These are phyloP conservation scores for Octodonta nipae DNA, from an alignment of 2,888 invertebrate species.

Conservation along the genomic window DNA sequence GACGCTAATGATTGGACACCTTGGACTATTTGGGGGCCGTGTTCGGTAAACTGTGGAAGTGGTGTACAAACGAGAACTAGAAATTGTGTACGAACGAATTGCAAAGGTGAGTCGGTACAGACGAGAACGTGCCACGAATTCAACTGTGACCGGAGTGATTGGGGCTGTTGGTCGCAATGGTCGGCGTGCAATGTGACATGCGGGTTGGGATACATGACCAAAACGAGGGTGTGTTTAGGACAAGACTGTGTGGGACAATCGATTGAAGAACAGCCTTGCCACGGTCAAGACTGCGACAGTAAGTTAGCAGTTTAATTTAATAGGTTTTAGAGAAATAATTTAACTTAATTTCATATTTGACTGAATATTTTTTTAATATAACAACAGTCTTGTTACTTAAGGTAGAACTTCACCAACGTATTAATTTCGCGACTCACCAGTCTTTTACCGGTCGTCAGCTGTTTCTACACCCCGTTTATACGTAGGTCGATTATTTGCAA, in stretches of 20 bases:
- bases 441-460: too few species aligned
- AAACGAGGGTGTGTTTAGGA: constrained; percentile 54
- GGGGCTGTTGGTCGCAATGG: constrained; percentile 84
- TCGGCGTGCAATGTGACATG: constrained; percentile 64
- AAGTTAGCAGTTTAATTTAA: too few species aligned
- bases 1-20: constrained; percentile 38
- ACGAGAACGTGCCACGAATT: constrained; percentile 61
- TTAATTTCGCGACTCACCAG: too few species aligned
- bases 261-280: constrained; percentile 53
- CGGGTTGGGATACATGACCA: constrained; percentile 52
- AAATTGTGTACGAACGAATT: constrained; percentile 39
- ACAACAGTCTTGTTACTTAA: too few species aligned
- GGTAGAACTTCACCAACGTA: too few species aligned
- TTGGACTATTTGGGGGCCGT: constrained; percentile 54
- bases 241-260: constrained; percentile 36
- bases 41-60: constrained; percentile 52
- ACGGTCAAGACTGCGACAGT: constrained; percentile 55
- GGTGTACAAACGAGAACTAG: constrained; percentile 56
- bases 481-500: too few species aligned
- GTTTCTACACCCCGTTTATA: too few species aligned
- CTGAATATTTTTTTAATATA: too few species aligned
- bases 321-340: too few species aligned
- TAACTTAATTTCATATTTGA: too few species aligned
- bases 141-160: constrained; percentile 52
- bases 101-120: constrained; percentile 38